Evolutionary conservation across 2,888 invertebrate species (phyloP).

Genomic region (Acronicta aceris): DNA sequence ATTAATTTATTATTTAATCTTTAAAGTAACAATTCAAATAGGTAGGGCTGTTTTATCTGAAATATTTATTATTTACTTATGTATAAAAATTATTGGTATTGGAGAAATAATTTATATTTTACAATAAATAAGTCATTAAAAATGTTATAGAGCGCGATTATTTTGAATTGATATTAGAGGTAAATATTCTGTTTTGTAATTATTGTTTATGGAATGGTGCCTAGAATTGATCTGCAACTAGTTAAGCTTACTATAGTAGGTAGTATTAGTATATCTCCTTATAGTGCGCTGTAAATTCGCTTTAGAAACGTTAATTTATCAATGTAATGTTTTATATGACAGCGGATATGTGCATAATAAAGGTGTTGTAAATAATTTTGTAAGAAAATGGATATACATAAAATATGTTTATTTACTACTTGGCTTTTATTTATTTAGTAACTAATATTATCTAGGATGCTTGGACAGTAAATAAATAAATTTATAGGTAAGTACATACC

Average conservation of each 20-base stretch:
- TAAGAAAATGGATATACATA: constrained; percentile 85
- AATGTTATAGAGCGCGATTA: constrained; percentile 35
- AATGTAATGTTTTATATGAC: constrained; percentile 86
- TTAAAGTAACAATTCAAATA: constrained; percentile 6
- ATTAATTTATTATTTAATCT: constrained; percentile 21
- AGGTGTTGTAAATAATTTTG: constrained; percentile 87
- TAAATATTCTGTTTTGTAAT: constrained; percentile 56
- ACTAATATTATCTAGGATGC: too few species aligned
- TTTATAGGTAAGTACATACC: too few species aligned
- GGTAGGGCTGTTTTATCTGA: constrained; percentile 29
- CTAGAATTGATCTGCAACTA: constrained; percentile 82
- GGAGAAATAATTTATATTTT: constrained; percentile 28
- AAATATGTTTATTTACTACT: constrained; percentile 82
- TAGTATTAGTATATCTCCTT: constrained; percentile 62
- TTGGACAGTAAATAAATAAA: too few species aligned
- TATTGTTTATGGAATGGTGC: constrained; percentile 77
- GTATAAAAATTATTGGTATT: constrained; percentile 21
- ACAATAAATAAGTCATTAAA: constrained; percentile 18
- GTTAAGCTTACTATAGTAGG: constrained; percentile 64
- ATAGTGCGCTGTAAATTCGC: constrained; percentile 81
- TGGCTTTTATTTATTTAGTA: constrained; percentile 65
- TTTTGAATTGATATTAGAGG: constrained; percentile 36
- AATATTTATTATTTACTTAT: constrained; percentile 22
- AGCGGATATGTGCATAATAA: constrained; percentile 86
- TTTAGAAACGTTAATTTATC: constrained; percentile 82